Evolutionary conservation across 2,888 invertebrate species (phyloP), one percentile per base, ranked within the genome.

Genomic region (Chrysina gloriosa): DNA sequence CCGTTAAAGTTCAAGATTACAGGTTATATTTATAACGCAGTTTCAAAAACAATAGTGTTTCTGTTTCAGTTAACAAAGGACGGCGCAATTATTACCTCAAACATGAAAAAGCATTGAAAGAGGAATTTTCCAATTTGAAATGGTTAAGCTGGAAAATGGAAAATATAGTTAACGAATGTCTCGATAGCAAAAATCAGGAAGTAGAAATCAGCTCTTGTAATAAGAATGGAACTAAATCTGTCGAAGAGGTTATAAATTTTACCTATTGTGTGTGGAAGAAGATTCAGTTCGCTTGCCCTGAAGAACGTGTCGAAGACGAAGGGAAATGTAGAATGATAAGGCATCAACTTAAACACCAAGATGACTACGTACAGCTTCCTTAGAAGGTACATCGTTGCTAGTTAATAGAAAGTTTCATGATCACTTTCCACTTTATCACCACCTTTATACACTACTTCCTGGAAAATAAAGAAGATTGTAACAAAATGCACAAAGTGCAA

Each of bases 241-340:
- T 80, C 75, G 78, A 80, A 2, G 75, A 78, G 2, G 78, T 77
- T 14, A 73, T 80, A 19, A 77, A 77, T 65, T 74, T 81, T 47
- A 77, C 75, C 34, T 81, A 82, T 67, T 84, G 84, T 72, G 65
- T 84, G 45, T 83, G 81, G 77, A 78, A 76, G 66, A 80, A 83
- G 73, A 74, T 82, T 68, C 83, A 83, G 71, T 72, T 82, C 21
- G 77, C 74, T 52, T 84, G 84, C 71, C 83, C 84, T 7, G 78
- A 77, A 48, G 81, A 83, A 63, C 76, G 80, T 70, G 81, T 83
- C 63, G 80, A 79, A 70, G 81, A 83, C 68, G 72, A 77, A 58
- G 78, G 78, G 68, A 69, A 76, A 27, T 84, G 84, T 67, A 70
- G 74, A 19, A 79, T 75, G 69, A 76, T 82, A 65, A 77, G 77